phyloP scores from a whole-genome alignment of 2,797 vertebrate genomes.

The Schizopygopsis pylzovi region DNA sequence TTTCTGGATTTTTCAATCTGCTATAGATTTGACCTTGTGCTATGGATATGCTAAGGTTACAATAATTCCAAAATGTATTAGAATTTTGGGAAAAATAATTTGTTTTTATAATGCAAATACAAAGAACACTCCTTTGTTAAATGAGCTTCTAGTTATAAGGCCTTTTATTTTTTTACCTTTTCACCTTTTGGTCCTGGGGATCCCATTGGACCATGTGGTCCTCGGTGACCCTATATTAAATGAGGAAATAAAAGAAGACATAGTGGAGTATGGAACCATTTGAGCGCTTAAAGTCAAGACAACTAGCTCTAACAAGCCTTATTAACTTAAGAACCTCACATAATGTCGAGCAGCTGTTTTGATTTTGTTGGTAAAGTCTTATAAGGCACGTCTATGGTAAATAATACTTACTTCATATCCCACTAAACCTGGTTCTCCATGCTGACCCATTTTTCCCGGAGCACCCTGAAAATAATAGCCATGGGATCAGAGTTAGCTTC shows the following conservation, averaged over 20 bases:
- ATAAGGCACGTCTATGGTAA: slow-evolving; percentile 21
- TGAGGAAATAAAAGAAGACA: slow-evolving; percentile 34
- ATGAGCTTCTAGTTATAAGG: background rate
- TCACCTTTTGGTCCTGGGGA: slow-evolving; percentile 90
- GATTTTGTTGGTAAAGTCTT: background rate
- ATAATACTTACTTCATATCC: slow-evolving; percentile 85
- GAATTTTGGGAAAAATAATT: background rate
- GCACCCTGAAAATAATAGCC: slow-evolving; percentile 79
- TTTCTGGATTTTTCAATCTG: background rate
- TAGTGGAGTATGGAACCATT: background rate
- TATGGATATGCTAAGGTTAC: background rate
- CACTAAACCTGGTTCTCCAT: slow-evolving; percentile 86
- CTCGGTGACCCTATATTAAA: slow-evolving; percentile 85
- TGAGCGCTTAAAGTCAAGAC: background rate
- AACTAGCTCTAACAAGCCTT: slow-evolving; percentile 6
- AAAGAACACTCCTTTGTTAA: background rate
- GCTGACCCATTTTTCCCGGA: slow-evolving; percentile 89
- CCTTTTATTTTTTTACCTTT: slow-evolving; percentile 79
- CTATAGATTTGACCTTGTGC: background rate
- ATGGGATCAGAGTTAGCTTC: background rate
- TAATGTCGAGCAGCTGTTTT: background rate
- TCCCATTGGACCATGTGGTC: slow-evolving; percentile 84
- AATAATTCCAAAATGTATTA: background rate
- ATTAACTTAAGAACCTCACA: background rate
- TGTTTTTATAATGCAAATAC: background rate